Evolutionary conservation across 2,888 invertebrate species (phyloP).

Genomic region (Caprella mutica): DNA sequence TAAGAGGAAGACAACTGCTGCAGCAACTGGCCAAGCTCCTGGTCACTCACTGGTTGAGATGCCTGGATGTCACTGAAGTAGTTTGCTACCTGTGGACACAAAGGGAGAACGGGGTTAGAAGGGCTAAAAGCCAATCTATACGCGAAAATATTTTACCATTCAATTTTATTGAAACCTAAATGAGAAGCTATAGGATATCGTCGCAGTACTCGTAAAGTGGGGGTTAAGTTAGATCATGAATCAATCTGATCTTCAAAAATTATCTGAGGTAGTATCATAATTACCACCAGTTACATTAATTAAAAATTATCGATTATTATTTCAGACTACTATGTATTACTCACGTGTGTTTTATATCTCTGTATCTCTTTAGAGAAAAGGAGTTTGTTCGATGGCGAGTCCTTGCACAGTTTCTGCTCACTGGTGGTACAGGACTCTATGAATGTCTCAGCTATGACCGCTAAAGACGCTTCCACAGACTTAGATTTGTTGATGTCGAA

Average conservation of each 20-base stretch:
- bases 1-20: conserved; percentile 81
- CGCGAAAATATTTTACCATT: too few relatives aligned
- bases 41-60: conserved; percentile 80
- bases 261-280: neutral
- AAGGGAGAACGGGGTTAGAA: too few relatives aligned
- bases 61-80: conserved; percentile 79
- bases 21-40: conserved; percentile 88
- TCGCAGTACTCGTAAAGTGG: too few relatives aligned
- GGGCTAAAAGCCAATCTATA: too few relatives aligned
- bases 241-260: too few relatives aligned
- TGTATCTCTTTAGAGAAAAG: conserved; percentile 94
- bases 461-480: conserved; percentile 85
- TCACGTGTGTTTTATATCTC: conserved; percentile 79
- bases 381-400: conserved; percentile 90
- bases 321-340: too few relatives aligned
- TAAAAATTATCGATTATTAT: neutral
- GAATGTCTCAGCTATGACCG: conserved; percentile 90
- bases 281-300: neutral
- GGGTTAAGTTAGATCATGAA: too few relatives aligned
- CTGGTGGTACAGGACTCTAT: conserved; percentile 74
- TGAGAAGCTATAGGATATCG: too few relatives aligned
- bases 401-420: conserved; percentile 83
- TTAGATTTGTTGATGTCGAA: conserved; percentile 90
- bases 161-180: too few relatives aligned
- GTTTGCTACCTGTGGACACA: conserved; percentile 65